Evolutionary conservation across 2,113 vertebrate species (phyloP).

Genomic region (Malurus cyaneus): DNA sequence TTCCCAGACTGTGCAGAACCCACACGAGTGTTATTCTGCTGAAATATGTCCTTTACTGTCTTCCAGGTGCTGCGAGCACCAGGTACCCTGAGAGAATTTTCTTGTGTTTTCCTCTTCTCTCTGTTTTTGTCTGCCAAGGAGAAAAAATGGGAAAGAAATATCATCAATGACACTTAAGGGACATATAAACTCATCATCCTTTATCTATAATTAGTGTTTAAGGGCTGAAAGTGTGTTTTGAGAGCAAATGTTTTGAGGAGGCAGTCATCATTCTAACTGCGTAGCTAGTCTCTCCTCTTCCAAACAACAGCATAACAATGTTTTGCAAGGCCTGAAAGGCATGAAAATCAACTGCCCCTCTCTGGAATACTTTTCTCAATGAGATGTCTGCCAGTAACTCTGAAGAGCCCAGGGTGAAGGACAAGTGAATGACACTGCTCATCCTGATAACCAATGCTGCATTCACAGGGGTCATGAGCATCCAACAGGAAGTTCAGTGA

Average conservation of each 20-base stretch:
- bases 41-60: neutral
- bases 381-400: neutral
- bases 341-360: neutral
- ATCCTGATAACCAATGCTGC: neutral
- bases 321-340: neutral
- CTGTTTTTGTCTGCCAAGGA: neutral
- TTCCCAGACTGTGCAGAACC: neutral
- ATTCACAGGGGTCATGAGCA: neutral
- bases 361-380: neutral
- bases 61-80: neutral
- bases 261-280: neutral
- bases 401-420: neutral
- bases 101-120: neutral
- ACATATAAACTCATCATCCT: neutral
- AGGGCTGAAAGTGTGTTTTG: neutral
- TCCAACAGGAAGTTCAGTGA: neutral
- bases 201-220: neutral
- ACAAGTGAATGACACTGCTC: neutral
- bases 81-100: neutral
- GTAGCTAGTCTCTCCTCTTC: neutral
- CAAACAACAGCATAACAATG: neutral
- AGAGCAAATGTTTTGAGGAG: neutral
- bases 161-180: accelerated
- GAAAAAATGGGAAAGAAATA: neutral
- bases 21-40: neutral